phyloP scores from a whole-genome alignment of 92 coral and sea anemone species.

The Zoanthus gigantus region DNA sequence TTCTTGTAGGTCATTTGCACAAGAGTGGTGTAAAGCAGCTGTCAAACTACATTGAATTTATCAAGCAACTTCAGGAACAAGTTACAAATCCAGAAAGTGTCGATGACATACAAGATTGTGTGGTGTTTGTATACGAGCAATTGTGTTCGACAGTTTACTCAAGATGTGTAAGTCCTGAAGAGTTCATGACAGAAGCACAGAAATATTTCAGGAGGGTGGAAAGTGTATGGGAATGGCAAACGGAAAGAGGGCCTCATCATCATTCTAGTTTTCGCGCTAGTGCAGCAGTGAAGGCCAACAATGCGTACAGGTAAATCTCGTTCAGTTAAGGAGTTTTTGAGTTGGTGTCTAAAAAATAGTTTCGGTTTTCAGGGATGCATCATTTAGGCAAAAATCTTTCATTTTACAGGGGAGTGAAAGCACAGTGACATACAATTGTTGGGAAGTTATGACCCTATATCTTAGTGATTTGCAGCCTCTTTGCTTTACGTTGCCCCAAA shows the following conservation, averaged over 20 bases:
- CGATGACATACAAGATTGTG: constrained; percentile 71
- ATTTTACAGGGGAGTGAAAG: no score
- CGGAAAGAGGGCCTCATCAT: constrained; percentile 61
- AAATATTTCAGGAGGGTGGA: constrained; percentile 70
- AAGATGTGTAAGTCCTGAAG: constrained; percentile 63
- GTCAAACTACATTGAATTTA: constrained; percentile 67
- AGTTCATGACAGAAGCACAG: constrained; percentile 63
- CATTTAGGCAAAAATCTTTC: no score
- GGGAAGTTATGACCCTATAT: no score
- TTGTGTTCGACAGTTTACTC: constrained; percentile 53
- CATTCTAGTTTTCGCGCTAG: constrained; percentile 60
- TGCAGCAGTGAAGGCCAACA: constrained; percentile 60
- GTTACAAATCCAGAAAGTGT: constrained; percentile 54
- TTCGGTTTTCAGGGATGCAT: no score
- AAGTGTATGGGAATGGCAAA: constrained; percentile 78
- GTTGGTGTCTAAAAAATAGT: not conserved
- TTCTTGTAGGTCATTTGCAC: constrained; percentile 71
- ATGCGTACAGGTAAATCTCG: constrained; percentile 67
- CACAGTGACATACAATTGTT: no score
- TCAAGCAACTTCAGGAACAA: constrained; percentile 56
- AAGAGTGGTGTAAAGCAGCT: constrained; percentile 78
- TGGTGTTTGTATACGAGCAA: constrained; percentile 62
- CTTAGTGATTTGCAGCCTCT: no score
- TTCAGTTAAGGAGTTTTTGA: no score
- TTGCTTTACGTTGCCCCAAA: no score